Conservation (phyloP, 2,113 vertebrate genomes). For the Ciconia stormi region DNA sequence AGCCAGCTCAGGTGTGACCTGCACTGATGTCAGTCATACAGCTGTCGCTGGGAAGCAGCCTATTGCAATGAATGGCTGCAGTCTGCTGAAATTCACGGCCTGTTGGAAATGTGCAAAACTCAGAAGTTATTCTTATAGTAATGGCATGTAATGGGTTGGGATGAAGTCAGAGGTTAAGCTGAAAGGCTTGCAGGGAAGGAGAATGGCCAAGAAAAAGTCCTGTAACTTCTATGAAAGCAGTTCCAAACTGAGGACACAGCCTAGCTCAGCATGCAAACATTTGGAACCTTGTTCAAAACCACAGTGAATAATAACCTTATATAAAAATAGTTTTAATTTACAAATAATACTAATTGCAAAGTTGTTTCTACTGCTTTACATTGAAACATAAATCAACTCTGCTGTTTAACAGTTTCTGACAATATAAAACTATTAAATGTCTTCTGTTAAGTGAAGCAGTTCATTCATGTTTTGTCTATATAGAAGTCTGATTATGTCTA, state of each 20-base stretch:
- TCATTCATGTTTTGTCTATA: background rate
- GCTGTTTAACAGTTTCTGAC: background rate
- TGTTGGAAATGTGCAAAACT: background rate
- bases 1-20: background rate
- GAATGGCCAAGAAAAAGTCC: background rate
- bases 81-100: background rate
- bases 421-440: background rate
- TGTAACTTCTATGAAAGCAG: background rate
- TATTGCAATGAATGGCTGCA: background rate
- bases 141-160: accelerated
- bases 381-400: background rate
- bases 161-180: background rate
- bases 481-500: background rate
- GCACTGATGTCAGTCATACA: accelerated
- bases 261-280: background rate
- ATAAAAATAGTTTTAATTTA: background rate
- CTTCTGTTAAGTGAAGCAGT: background rate
- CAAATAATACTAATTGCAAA: background rate
- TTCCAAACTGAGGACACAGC: background rate
- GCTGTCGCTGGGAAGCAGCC: background rate
- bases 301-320: background rate
- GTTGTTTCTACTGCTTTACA: background rate
- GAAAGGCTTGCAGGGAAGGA: background rate
- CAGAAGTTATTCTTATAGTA: background rate
- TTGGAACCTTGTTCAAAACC: background rate